These are phyloP conservation scores for Leptodactylus fallax DNA, from an alignment of 2,797 vertebrate genomes.

Conservation along the genomic window DNA sequence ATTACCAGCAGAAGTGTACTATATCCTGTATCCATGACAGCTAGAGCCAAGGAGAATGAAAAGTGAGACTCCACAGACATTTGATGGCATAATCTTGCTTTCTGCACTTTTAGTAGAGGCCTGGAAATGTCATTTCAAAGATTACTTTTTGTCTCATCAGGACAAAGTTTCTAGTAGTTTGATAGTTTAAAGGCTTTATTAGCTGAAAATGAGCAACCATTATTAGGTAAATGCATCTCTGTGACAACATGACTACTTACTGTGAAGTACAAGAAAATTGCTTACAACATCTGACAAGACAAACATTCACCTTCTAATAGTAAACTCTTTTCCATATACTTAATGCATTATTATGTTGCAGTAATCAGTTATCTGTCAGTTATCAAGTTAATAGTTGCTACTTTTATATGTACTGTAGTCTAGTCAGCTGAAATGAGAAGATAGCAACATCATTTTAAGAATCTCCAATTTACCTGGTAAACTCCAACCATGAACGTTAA, in stretches of 20 bases:
- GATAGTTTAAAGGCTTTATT: background rate
- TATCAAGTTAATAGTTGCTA: too few species aligned
- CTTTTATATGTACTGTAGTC: too few species aligned
- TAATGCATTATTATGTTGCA: too few species aligned
- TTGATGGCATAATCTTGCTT: background rate
- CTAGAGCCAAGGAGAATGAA: too few species aligned
- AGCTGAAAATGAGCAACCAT: background rate
- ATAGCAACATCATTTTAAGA: background rate
- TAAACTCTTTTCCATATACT: background rate
- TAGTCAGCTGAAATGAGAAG: too few species aligned
- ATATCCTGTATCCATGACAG: too few species aligned
- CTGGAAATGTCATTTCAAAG: background rate
- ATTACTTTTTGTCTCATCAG: background rate
- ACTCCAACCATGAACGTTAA: conserved; percentile 70
- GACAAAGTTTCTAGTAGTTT: background rate
- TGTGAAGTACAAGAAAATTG: background rate
- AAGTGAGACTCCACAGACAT: too few species aligned
- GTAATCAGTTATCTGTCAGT: too few species aligned
- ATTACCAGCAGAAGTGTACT: too few species aligned
- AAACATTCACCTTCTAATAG: background rate
- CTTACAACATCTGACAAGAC: background rate
- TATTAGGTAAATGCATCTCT: background rate
- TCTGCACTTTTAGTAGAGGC: background rate
- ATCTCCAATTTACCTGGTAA: conserved; percentile 70
- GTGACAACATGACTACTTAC: background rate